Evolutionary conservation across 2,888 invertebrate species (phyloP).

Genomic region (Idaea straminata): DNA sequence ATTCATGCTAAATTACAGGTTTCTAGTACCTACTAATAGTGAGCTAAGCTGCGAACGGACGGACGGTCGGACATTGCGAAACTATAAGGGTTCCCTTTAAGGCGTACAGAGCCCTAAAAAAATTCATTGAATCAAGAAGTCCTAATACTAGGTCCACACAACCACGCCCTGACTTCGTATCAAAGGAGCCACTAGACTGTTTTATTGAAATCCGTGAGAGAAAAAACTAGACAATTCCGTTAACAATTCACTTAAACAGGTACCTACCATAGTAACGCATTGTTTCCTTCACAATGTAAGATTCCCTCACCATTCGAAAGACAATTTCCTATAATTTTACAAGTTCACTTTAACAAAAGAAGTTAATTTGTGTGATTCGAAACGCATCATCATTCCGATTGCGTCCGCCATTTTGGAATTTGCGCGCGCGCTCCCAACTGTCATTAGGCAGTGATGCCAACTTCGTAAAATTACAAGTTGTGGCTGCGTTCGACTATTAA

Average conservation of each 20-base stretch:
- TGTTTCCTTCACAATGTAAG: conserved; percentile 24
- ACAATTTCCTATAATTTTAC: conserved; percentile 45
- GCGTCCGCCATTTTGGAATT: conserved; percentile 70
- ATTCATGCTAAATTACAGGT: too few species aligned
- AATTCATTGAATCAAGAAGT: too few species aligned
- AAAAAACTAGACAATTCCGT: conserved; percentile 20
- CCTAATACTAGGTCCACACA: not conserved
- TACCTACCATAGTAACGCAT: conserved; percentile 11
- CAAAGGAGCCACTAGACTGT: conserved; percentile 26
- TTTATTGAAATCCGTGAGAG: conserved; percentile 28
- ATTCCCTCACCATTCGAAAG: conserved; percentile 37
- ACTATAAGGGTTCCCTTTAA: too few species aligned
- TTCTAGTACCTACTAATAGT: too few species aligned
- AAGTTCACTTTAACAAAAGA: conserved; percentile 54
- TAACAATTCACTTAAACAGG: conserved; percentile 19
- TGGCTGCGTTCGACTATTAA: conserved; percentile 68
- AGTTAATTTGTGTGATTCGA: conserved; percentile 65
- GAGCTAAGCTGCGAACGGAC: too few species aligned
- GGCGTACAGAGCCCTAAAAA: too few species aligned
- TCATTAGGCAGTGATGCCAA: conserved; percentile 76
- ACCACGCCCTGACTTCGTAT: conserved; percentile 35
- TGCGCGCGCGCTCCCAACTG: conserved; percentile 57
- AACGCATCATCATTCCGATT: conserved; percentile 68
- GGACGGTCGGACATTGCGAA: too few species aligned
- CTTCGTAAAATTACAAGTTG: conserved; percentile 72